Percentiles rank a stretch among this genome's conserved stretches.
Evolutionary conservation across 2,888 invertebrate species (phyloP).

Genomic region (Plagiodera versicolora): DNA sequence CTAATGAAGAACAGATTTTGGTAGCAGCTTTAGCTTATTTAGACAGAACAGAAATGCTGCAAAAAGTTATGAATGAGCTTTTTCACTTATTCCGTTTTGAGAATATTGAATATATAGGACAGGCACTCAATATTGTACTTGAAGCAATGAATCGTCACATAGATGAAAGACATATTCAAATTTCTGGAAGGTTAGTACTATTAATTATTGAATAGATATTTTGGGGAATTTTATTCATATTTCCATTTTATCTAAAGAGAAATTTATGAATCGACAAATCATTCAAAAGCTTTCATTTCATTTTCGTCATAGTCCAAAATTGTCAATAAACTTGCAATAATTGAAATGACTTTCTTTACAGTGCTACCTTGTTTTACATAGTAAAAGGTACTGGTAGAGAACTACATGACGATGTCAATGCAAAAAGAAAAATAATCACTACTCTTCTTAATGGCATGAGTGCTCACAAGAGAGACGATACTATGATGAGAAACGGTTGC

Average conservation of each 20-base stretch:
- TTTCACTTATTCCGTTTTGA: slow-evolving; percentile 86
- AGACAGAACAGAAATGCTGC: slow-evolving; percentile 80
- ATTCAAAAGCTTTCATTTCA: too few relatives aligned
- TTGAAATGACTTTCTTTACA: slow-evolving; percentile 47
- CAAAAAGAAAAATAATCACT: slow-evolving; percentile 79
- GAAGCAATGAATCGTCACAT: slow-evolving; percentile 89
- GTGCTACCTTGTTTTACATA: slow-evolving; percentile 93
- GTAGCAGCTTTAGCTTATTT: slow-evolving; percentile 82
- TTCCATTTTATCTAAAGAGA: too few relatives aligned
- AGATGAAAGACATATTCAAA: slow-evolving; percentile 87
- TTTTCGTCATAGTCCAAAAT: too few relatives aligned
- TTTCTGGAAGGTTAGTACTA: slow-evolving; percentile 76
- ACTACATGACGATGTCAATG: slow-evolving; percentile 65
- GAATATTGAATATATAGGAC: slow-evolving; percentile 73
- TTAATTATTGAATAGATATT: too few relatives aligned
- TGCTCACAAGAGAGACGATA: slow-evolving; percentile 79
- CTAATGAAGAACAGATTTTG: slow-evolving; percentile 86
- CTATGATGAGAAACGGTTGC: slow-evolving; percentile 96
- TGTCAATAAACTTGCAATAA: too few relatives aligned
- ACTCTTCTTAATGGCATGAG: slow-evolving; percentile 89
- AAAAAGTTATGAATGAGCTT: slow-evolving; percentile 85
- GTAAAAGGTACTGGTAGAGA: slow-evolving; percentile 84
- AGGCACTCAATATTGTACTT: slow-evolving; percentile 79
- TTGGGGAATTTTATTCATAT: too few relatives aligned
- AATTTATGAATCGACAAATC: too few relatives aligned